phyloP scores from a whole-genome alignment of 2,888 invertebrate genomes.

The Drosophila tripunctata region DNA sequence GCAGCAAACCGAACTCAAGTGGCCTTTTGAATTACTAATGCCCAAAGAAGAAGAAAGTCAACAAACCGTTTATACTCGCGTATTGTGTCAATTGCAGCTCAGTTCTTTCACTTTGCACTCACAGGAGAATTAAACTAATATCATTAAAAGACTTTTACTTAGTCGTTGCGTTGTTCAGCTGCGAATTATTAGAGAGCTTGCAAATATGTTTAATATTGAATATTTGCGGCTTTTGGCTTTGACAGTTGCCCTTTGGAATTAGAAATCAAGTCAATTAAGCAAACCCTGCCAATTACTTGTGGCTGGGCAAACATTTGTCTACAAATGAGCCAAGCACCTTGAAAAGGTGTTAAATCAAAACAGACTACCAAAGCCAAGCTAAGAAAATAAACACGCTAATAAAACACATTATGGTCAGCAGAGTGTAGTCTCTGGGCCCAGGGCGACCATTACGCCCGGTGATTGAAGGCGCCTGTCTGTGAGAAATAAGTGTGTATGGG shows the following conservation, averaged over 20 bases:
- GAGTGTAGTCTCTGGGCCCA: conserved; percentile 8
- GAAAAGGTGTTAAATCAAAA: conserved; percentile 73
- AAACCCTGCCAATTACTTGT: neutral
- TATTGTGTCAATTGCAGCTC: conserved; percentile 17
- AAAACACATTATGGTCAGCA: conserved; percentile 51
- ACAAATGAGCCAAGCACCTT: conserved; percentile 30
- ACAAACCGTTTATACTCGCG: conserved; percentile 30
- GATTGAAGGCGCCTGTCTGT: conserved; percentile 24
- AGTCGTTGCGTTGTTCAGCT: neutral
- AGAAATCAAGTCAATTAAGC: conserved; percentile 49
- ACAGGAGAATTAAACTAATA: neutral
- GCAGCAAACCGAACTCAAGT: conserved; percentile 33
- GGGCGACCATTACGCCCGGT: conserved; percentile 32
- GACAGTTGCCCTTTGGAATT: conserved; percentile 22
- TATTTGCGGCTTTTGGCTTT: neutral
- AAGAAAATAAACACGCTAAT: conserved; percentile 63
- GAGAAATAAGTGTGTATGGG: conserved; percentile 6
- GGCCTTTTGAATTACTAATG: conserved; percentile 28
- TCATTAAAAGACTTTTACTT: neutral
- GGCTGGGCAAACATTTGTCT: neutral
- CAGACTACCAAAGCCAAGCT: conserved; percentile 23
- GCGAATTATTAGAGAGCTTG: neutral
- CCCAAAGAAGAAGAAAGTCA: conserved; percentile 8
- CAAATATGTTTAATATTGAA: neutral
- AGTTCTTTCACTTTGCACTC: neutral